A percentile compares a stretch with the other conserved stretches of the same genome.
Conservation (phyloP, 2,888 invertebrate species). For the Ischnus inquisitorius region DNA sequence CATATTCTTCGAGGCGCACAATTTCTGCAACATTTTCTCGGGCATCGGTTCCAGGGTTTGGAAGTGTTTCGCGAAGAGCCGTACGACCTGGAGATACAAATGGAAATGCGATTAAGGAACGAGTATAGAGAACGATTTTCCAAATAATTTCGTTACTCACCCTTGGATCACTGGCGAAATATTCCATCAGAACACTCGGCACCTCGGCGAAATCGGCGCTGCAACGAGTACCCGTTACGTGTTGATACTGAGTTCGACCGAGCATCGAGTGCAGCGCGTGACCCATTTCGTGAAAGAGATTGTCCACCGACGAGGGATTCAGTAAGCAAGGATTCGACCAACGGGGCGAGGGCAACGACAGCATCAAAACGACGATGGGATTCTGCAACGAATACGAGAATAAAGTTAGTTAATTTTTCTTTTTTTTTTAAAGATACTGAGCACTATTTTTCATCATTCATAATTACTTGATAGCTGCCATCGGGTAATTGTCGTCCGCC, state of each 20-base stretch:
- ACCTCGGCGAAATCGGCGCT: slow-evolving; percentile 99
- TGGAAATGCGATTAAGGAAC: not conserved
- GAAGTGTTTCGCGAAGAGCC: slow-evolving; percentile 95
- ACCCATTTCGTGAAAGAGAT: slow-evolving; percentile 99
- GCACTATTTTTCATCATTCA: not conserved
- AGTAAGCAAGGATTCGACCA: slow-evolving; percentile 93
- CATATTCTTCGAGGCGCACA: slow-evolving; percentile 94
- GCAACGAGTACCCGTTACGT: slow-evolving; percentile 98
- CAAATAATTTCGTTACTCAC: slow-evolving; percentile 85
- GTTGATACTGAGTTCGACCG: slow-evolving; percentile 97
- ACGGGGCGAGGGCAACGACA: slow-evolving; percentile 93
- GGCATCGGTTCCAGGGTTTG: slow-evolving; percentile 95
- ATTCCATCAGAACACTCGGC: slow-evolving; percentile 99
- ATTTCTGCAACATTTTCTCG: slow-evolving; percentile 91
- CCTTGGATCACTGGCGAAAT: slow-evolving; percentile 96
- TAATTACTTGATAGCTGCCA: slow-evolving; percentile 92
- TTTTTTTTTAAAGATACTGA: slow-evolving; percentile 13
- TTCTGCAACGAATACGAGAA: slow-evolving; percentile 86
- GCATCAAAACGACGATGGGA: slow-evolving; percentile 97
- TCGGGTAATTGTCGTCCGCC: slow-evolving; percentile 94
- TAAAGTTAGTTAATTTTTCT: not conserved
- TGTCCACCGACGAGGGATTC: slow-evolving; percentile 95
- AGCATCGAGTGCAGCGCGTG: slow-evolving; percentile 99
- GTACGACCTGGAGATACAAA: slow-evolving; percentile 88
- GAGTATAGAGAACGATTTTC: not conserved